Base-by-base conservation (phyloP, 2,797 vertebrate genomes). In the Lates japonicus region DNA sequence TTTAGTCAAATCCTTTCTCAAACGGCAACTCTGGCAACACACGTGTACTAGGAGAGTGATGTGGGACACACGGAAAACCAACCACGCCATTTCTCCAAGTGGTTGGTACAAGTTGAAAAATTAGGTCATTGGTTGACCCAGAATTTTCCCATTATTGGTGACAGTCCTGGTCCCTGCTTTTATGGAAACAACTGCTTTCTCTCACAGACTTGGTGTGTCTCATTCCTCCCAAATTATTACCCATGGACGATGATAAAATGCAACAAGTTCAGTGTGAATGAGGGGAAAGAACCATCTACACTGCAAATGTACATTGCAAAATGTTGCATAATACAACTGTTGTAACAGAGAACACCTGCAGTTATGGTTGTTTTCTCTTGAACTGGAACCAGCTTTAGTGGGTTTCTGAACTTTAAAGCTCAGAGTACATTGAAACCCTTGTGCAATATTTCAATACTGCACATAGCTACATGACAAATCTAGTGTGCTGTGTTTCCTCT, bases 331-430 rank as follows among this genome's bases (percentile, higher is more conserved):
- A 55, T 63, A n/a, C 6, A 2, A 58, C 67, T 75, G 74, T 44
- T 76, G 51, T 31, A 11, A n/a, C 11, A 22, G 46, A 83, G 61
- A 80, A 84, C 86, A 89, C 81, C 87, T 88, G 86, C 71, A 74
- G 54, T 66, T 62, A 75, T 65, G 68, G 78, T 74, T 78, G 67
- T 78, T 86, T 81, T 82, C 69, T 69, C 49, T 74, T 76, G 33
- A 79, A 81, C 20, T 79, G 33, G 55, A 74, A 78, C 44, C 49
- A 76, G 25, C 35, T 65, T 14, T 39, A 49, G n/a, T 59, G 25
- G 48, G 42, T 73, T 60, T 82, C 41, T 74, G 49, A 81, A 65
- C 76, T 73, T 58, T 87, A 46, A 85, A 74, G 55, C 49, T 74
- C 71, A 63, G 51, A 57, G n/a, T 46, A n/a, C 39, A 46, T 22